Evolutionary conservation across 2,797 vertebrate species (phyloP).

Genomic region (Eulemur albifrons): DNA sequence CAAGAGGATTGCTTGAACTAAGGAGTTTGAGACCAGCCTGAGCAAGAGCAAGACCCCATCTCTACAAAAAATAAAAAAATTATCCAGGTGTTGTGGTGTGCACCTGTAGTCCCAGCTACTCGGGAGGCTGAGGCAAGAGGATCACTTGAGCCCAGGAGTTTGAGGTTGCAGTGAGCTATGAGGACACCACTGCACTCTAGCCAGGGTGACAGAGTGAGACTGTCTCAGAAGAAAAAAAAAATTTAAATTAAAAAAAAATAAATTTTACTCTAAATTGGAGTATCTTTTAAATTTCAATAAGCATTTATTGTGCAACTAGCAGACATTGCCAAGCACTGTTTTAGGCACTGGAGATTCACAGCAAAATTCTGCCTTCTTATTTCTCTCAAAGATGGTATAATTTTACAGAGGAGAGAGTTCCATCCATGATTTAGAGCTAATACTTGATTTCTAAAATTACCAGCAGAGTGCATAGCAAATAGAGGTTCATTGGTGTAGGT

Average conservation of each 20-base stretch:
- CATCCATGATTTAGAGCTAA: not conserved
- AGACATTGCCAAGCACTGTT: not conserved
- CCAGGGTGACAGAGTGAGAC: not conserved
- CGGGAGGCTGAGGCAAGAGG: not conserved
- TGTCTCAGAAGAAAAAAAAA: not conserved
- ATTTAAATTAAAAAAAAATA: not conserved
- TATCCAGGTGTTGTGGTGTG: fast-evolving
- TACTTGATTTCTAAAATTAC: not conserved
- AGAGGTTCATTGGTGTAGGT: not conserved
- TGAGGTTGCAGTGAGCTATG: not conserved
- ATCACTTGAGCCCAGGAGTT: not conserved
- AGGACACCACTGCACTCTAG: not conserved
- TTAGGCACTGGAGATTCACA: not conserved
- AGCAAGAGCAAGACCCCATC: no score
- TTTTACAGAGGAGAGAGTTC: not conserved
- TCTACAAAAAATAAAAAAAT: not conserved
- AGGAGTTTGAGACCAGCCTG: not conserved
- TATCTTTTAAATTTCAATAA: not conserved
- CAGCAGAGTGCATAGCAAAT: not conserved
- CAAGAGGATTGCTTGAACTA: not conserved
- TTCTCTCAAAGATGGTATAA: not conserved
- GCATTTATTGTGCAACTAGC: not conserved
- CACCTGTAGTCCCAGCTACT: not conserved
- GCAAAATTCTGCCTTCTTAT: not conserved
- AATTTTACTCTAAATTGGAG: not conserved